Conservation (phyloP, 2,797 vertebrate species). For the Phaenicophaeus curvirostris region DNA sequence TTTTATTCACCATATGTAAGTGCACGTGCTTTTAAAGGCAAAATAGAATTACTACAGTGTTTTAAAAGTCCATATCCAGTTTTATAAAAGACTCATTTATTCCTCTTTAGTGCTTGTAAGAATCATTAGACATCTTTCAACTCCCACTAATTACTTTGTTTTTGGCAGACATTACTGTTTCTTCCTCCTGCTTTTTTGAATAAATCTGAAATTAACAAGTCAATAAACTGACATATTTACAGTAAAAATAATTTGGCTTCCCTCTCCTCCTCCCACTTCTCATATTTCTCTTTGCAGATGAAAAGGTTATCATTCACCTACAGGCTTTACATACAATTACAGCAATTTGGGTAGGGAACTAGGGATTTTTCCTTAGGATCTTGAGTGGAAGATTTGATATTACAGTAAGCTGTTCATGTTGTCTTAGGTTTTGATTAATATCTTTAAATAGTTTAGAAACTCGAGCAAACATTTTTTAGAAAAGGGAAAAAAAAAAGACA, state of each 20-base stretch:
- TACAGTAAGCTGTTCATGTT: not conserved
- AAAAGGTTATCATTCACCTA: conserved; percentile 45
- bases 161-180: conserved; percentile 54
- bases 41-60: conserved; percentile 17
- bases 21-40: conserved; percentile 23
- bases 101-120: conserved; percentile 39
- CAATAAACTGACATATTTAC: conserved; percentile 59
- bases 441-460: conserved; percentile 46
- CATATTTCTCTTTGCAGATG: conserved; percentile 6
- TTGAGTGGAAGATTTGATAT: not conserved
- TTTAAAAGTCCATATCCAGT: conserved; percentile 29
- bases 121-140: conserved; percentile 55
- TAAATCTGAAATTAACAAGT: conserved; percentile 55
- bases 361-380: not conserved
- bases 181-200: conserved; percentile 34
- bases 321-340: not conserved
- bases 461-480: not conserved
- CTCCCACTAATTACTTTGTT: conserved; percentile 45
- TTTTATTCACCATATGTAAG: conserved; percentile 38
- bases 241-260: conserved; percentile 51
- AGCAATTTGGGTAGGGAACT: not conserved
- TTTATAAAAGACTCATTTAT: conserved; percentile 41
- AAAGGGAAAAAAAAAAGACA: conserved; percentile 6
- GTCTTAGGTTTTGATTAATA: conserved; percentile 36
- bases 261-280: conserved; percentile 38